Percentiles rank a stretch among this genome's conserved stretches.
phyloP scores from a whole-genome alignment of 2,888 invertebrate genomes.

The Scrobipalpa costella region DNA sequence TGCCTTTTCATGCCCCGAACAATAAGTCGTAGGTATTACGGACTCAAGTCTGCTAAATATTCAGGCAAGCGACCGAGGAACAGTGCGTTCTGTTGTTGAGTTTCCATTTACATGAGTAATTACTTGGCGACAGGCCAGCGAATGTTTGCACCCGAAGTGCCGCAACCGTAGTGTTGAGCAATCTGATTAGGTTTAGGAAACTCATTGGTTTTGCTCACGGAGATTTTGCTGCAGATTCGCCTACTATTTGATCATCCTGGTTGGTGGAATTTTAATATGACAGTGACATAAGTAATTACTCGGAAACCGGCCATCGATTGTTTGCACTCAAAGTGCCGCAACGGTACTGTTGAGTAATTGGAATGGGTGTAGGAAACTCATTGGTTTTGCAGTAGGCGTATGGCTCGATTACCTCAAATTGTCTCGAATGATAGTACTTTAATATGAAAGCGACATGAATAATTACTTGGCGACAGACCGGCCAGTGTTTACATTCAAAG shows the following conservation, averaged over 20 bases:
- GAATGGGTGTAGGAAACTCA: background rate
- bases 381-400: too few species aligned
- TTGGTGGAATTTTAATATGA: too few species aligned
- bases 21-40: too few species aligned
- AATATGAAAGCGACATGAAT: conserved; percentile 57
- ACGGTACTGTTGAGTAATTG: background rate
- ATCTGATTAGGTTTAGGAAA: background rate
- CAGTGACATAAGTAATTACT: conserved; percentile 59
- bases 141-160: conserved; percentile 32
- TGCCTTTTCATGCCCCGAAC: too few species aligned
- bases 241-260: background rate
- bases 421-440: background rate
- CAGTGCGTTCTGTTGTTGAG: conserved; percentile 47
- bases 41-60: conserved; percentile 10
- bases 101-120: conserved; percentile 67
- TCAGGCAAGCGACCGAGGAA: conserved; percentile 39
- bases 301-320: conserved; percentile 48
- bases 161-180: background rate
- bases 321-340: conserved; percentile 28
- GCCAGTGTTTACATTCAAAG: conserved; percentile 34
- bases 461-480: conserved; percentile 60
- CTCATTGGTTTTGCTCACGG: background rate
- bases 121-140: conserved; percentile 54
- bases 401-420: too few species aligned
- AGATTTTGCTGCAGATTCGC: too few species aligned